A percentile compares a stretch with the other conserved stretches of the same genome.
Conservation (phyloP, 2,113 vertebrate genomes). For the Brachypteracias leptosomus region DNA sequence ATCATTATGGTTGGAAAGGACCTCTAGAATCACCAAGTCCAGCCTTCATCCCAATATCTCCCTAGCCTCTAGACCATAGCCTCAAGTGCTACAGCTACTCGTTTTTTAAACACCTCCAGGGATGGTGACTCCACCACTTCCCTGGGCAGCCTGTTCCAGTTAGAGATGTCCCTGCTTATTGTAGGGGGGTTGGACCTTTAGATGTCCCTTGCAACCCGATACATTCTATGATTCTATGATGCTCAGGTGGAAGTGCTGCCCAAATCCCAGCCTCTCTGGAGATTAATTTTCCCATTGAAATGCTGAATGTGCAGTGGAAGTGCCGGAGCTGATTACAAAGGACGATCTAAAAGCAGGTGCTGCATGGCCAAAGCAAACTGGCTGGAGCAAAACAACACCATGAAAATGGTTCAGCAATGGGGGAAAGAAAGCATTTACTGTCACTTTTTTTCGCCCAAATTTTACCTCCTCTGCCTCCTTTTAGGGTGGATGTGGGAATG, state of each 20-base stretch:
- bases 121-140: no score
- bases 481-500: not conserved
- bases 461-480: not conserved
- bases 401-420: not conserved
- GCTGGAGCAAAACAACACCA: not conserved
- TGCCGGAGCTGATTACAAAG: fast-evolving
- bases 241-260: not conserved
- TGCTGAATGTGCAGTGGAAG: fast-evolving
- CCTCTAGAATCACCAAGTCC: no score
- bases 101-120: no score
- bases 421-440: not conserved
- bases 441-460: not conserved
- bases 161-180: no score
- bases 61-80: no score
- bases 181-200: no score
- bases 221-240: no score
- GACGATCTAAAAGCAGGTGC: not conserved
- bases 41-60: no score
- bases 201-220: no score
- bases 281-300: not conserved
- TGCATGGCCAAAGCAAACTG: not conserved
- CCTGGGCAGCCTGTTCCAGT: no score
- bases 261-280: not conserved
- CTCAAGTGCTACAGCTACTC: no score
- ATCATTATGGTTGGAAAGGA: no score